Base-by-base conservation (phyloP, 2,888 invertebrate genomes). In the Calliscelio sp. region DNA sequence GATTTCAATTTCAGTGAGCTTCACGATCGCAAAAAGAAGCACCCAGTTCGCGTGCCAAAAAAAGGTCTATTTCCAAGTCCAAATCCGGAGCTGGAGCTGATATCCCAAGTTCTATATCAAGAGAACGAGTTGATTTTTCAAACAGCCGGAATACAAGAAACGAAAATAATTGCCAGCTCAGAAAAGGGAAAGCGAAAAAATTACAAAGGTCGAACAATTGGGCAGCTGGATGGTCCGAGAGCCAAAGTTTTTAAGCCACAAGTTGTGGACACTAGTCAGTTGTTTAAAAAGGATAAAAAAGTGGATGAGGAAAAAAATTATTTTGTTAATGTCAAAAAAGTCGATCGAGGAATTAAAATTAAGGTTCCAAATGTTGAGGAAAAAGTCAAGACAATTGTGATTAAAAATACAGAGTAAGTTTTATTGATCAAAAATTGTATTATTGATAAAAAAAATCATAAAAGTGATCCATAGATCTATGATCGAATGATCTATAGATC, bases 341-440 rank as follows among this genome's bases (percentile, higher is more conserved):
- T 89, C 3, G 86, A 90, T 51, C 89, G 85, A 57, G 88, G 88
- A 57, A 92, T 92, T 25, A 90, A 81, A 14, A 91, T 92, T 11
- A 92, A 90, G 84, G 82, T 90, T 20, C 81, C 88, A 0, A 85
- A 85, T 38, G 14, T 18, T n/a, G 84, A 87, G 28, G 84, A 86
- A 16, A 85, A 57, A 16, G 90, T 87, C n/a, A 92, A 91, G 68
- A 88, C 88, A 38, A 92, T 92, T 53, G 73, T 92, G 3, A 88
- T 92, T 65, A 92, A 89, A 85, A 80, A 90, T 86, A 81, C 89
- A 24, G 90, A 88, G 92, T 92, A 88, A 53, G 38, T n/a, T n/a
- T n/a, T n/a, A n/a, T n/a, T n/a, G n/a, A n/a, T n/a, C n/a, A n/a
- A n/a, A n/a, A n/a, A n/a, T n/a, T n/a, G n/a, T n/a, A 28, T 28